Evolutionary conservation across 2,113 vertebrate genomes (phyloP).

Genomic region (Microtus oregoni): DNA sequence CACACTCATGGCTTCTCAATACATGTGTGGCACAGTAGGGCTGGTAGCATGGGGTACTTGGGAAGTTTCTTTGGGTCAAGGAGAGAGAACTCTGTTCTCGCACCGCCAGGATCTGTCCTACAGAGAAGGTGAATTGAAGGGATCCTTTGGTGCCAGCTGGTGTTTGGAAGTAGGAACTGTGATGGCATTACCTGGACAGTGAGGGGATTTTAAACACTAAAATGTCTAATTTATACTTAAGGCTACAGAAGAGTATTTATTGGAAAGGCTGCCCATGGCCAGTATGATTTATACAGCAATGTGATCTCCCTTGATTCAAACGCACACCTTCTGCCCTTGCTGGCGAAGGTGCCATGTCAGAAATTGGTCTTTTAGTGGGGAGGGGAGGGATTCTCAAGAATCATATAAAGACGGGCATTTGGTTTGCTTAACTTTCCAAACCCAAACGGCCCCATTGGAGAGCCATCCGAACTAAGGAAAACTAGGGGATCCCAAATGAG

Average conservation of each 20-base stretch:
- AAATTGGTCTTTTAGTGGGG: slow-evolving; percentile 71
- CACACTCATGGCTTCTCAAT: slow-evolving; percentile 84
- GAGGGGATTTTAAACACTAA: slow-evolving; percentile 90
- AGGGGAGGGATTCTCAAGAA: not conserved
- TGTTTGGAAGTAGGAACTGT: slow-evolving; percentile 85
- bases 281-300: slow-evolving; percentile 89
- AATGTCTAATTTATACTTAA: slow-evolving; percentile 93
- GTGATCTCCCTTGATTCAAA: slow-evolving; percentile 82
- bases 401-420: not conserved
- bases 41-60: slow-evolving; percentile 73
- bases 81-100: slow-evolving; percentile 80
- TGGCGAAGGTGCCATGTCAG: slow-evolving; percentile 78
- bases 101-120: slow-evolving; percentile 84
- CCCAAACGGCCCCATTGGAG: slow-evolving; percentile 64
- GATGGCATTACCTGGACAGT: slow-evolving; percentile 83
- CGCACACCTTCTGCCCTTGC: slow-evolving; percentile 72
- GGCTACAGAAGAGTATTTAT: slow-evolving; percentile 94
- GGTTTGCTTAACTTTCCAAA: slow-evolving; percentile 77
- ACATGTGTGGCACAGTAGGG: slow-evolving; percentile 87
- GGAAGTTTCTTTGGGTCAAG: slow-evolving; percentile 82
- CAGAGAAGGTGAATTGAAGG: slow-evolving; percentile 83
- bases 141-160: slow-evolving; percentile 86
- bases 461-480: slow-evolving; percentile 84
- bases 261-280: slow-evolving; percentile 90
- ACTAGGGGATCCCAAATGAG: slow-evolving; percentile 85